Base-by-base conservation (phyloP, 2,888 invertebrate species). In the Phortica okadai region DNA sequence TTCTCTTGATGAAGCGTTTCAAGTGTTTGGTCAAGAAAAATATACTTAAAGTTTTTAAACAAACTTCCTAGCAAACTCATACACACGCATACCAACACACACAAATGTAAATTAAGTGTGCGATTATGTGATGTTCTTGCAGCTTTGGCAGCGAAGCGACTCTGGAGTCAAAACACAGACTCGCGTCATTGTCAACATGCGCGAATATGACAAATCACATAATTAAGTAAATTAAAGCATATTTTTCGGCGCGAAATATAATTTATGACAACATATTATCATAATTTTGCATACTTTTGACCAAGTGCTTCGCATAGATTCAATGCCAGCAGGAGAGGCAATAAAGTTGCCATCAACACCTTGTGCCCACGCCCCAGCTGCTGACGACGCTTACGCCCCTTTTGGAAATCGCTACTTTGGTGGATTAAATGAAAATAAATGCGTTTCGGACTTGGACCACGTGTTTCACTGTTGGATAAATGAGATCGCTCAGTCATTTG, bases 181-280 rank as follows among this genome's bases (percentile, higher is more conserved):
- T 33, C 33, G 33, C 33, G 33, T 33, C 33, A 33, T 33, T 33
- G 33, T 33, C 33, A 33, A 33, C 33, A 5, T 33, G 33, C 33
- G 50, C 50, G 59, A 21, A 59, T 21, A 59, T 59, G 59, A 59
- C 59, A 59, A 59, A 59, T 59, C 7, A 54, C 54, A 54, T n/a
- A n/a, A 54, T 59, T 59, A n/a, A n/a, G 14, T 59, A n/a, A 59
- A 59, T 59, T 59, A 59, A 59, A 59, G 59, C 14, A 59, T 59
- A n/a, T 21, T 59, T 59, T n/a, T 7, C 16, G 7, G 59, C 59
- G 59, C 14, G 21, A 59, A 59, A n/a, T n/a, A n/a, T 2, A 16
- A 59, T 59, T 59, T n/a, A 59, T n/a, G 16, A 14, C 14, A 14
- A 50, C 50, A 50, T 50, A 50, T 50, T 50, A 50, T 50, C 50